Base-by-base conservation (phyloP, 2,888 invertebrate genomes). In the Anaspis maculata region DNA sequence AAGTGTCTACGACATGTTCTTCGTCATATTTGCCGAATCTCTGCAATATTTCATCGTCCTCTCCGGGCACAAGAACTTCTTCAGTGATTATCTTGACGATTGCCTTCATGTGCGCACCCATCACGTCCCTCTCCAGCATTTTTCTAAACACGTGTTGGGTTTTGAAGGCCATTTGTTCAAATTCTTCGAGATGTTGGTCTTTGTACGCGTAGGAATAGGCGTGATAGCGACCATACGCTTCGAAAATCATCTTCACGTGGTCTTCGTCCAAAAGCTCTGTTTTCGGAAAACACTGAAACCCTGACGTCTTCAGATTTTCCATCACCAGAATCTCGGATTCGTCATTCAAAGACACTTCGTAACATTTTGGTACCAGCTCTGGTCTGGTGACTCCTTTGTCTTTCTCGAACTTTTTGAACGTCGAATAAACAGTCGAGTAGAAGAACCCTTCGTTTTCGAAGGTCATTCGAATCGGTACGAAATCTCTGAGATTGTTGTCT, bases 231-330 rank as follows among this genome's bases (percentile, higher is more conserved):
- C 39, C 39, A 14, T 39, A 39, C 13, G 25, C 27, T 12, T 34
- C 23, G 23, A 39, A 39, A 15, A 39, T 34, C 13, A 39, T n/a
- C 10, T 15, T 13, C 3, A 39, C 25, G 11, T 39, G 39, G 2
- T 30, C 31, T 2, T 34, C 24, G 23, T 39, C 39, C 21, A 39
- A 21, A 13, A 27, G 13, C 9, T 2, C 6, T n/a, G 10, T 39
- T 23, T 39, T 39, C 19, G 24, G 27, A 21, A 39, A 39, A 21
- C 21, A 19, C 10, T 34, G 34, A 25, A 39, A 39, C 11, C 39
- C 39, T 2, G 9, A 10, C 3, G n/a, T 12, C 14, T 12, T 15
- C 13, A 39, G n/a, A 31, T 39, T 31, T 19, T 39, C 39, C 19
- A 39, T 11, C 2, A 26, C 34, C 9, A 39, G 14, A 16, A 39